phyloP scores from a whole-genome alignment of 2,113 vertebrate species.

The Apus apus region DNA sequence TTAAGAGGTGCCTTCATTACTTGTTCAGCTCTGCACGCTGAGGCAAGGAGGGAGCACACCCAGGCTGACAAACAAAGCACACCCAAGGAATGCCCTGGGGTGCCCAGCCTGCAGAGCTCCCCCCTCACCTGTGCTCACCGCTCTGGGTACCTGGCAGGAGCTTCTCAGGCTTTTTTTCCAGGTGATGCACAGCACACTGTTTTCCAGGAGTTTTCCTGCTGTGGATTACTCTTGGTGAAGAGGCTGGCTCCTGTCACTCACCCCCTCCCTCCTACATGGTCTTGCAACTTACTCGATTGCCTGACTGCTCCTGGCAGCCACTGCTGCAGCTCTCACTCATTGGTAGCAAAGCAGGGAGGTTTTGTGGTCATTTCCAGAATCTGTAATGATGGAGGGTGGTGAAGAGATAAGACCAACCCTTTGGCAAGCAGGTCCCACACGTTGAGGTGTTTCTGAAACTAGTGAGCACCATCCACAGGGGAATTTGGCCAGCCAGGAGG shows the following conservation, averaged over 20 bases:
- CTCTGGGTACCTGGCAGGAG: neutral
- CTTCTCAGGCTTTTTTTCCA: neutral
- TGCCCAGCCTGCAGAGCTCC: neutral
- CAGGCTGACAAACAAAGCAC: neutral
- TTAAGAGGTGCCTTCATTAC: neutral
- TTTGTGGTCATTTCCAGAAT: neutral
- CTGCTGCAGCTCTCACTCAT: neutral
- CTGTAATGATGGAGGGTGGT: too few species aligned
- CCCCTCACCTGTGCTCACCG: accelerated
- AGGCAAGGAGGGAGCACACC: neutral
- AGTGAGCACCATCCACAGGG: neutral
- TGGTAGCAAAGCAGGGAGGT: neutral
- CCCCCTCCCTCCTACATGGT: neutral
- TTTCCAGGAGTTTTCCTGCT: neutral
- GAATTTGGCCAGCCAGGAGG: neutral
- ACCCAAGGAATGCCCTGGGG: neutral
- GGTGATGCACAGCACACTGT: accelerated
- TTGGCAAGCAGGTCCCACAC: neutral
- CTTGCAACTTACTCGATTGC: neutral
- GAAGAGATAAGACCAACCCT: neutral
- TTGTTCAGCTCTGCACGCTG: neutral
- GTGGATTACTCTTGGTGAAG: neutral
- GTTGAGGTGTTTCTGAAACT: neutral
- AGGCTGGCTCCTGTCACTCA: neutral
- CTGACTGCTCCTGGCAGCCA: neutral